Base-by-base conservation (phyloP, 2,797 vertebrate species). In the Sebastolobus alascanus region DNA sequence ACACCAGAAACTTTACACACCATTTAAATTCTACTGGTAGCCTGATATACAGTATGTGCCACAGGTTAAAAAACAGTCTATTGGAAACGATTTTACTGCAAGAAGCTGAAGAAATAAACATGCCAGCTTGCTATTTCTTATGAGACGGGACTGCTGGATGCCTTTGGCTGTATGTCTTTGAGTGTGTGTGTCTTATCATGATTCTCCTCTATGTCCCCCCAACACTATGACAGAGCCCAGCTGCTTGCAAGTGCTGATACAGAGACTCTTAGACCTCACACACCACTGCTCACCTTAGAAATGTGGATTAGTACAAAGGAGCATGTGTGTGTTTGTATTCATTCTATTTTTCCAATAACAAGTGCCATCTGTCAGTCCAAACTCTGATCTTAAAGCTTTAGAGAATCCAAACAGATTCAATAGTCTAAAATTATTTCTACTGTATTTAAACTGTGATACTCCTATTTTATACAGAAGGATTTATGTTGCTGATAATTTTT, bases 151-250 rank as follows among this genome's bases (percentile, higher is more conserved):
- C 61, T 85, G n/a, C 37, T 80, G 50, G 52, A 60, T 59, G 40
- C 11, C 6, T 73, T 63, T 52, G 54, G 40, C 43, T 68, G 20
- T 63, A 16, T 5, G 13, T 77, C 67, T 81, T 60, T 75, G 27
- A 61, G 67, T 64, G 68, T 35, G 59, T 8, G 52, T 25, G 31
- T 55, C 43, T 81, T 63, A 68, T 80, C 52, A 59, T 29, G 31
- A n/a, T 59, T 43, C 65, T 33, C 38, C 69, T 50, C 13, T 46
- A 56, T 58, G 16, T 50, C 22, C 38, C 50, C 61, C 65, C 55
- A 52, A 79, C 87, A 88, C 84, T 79, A 83, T 87, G 86, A 93
- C 77, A 75, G 73, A 90, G 56, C 52, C 85, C 88, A 93, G 90
- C 89, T 93, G 90, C 82, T 64, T 54, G 35, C 43, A 65, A 68